A percentile compares a stretch with the other conserved stretches of the same genome.
These are phyloP conservation scores for Pelodytes ibericus DNA, from an alignment of 2,797 vertebrate species.

Conservation along the genomic window DNA sequence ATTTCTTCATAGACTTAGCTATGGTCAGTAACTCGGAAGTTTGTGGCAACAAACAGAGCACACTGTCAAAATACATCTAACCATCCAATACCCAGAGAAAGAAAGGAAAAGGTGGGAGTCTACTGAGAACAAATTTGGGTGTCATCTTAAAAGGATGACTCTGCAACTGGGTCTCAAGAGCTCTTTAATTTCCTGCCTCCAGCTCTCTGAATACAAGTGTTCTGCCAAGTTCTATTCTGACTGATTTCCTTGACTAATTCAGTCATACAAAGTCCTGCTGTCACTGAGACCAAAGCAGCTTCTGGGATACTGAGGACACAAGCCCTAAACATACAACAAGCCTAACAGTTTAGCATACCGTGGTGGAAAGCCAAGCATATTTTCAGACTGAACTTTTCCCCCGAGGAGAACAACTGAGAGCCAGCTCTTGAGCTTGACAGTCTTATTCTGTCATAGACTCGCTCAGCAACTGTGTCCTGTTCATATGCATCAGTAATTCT, in stretches of 20 bases:
- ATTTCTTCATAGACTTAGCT: not conserved
- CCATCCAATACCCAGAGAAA: constrained; percentile 20
- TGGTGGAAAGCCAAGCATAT: constrained; percentile 39
- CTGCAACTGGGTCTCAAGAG: constrained; percentile 35
- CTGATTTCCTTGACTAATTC: constrained; percentile 51
- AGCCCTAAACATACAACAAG: constrained; percentile 38
- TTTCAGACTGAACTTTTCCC: constrained; percentile 26
- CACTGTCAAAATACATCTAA: constrained; percentile 17
- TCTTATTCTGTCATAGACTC: constrained; percentile 41
- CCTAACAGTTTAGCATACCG: constrained; percentile 35
- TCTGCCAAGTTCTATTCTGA: constrained; percentile 43
- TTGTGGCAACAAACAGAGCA: not conserved
- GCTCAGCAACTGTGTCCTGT: constrained; percentile 33
- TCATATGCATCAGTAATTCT: constrained; percentile 43
- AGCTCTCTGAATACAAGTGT: constrained; percentile 20
- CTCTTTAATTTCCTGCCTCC: constrained; percentile 37
- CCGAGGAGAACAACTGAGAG: constrained; percentile 32
- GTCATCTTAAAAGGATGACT: constrained; percentile 23
- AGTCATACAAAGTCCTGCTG: constrained; percentile 49
- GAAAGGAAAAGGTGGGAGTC: constrained; percentile 6
- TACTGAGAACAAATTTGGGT: constrained; percentile 32
- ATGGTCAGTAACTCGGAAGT: not conserved
- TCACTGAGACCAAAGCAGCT: constrained; percentile 38
- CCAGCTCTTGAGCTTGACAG: constrained; percentile 31
- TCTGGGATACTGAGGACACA: constrained; percentile 21